Evolutionary conservation across 2,113 vertebrate species (phyloP).

Genomic region (Psammodynastes pulverulentus): DNA sequence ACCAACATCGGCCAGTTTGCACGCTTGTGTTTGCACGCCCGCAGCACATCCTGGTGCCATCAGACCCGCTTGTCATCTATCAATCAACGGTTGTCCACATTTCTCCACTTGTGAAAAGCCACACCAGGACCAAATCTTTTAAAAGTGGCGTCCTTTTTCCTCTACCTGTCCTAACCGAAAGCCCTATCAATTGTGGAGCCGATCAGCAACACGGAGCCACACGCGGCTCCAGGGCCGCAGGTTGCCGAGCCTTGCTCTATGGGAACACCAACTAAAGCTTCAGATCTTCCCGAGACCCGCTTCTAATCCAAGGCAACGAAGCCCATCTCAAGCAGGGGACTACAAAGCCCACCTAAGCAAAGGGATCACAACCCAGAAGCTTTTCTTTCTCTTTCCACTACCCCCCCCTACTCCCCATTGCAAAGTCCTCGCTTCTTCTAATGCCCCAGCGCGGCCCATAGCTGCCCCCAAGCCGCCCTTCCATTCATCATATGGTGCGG

Average conservation of each 20-base stretch:
- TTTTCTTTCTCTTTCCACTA: neutral
- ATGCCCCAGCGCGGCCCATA: neutral
- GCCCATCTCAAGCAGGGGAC: too few species aligned
- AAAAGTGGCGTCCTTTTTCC: too few species aligned
- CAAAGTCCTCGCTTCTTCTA: accelerated
- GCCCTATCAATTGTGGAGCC: too few species aligned
- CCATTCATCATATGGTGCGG: neutral
- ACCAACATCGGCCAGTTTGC: neutral
- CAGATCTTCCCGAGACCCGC: neutral
- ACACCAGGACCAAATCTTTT: neutral
- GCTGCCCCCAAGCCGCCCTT: slow-evolving; percentile 19
- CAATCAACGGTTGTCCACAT: neutral
- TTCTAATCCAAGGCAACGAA: neutral
- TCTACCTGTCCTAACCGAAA: too few species aligned
- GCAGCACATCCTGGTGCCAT: too few species aligned
- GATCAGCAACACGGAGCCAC: too few species aligned
- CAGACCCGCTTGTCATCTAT: too few species aligned
- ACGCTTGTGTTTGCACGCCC: too few species aligned
- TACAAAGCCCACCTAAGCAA: neutral
- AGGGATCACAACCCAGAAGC: neutral
- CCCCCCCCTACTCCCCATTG: too few species aligned
- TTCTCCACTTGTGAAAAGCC: neutral
- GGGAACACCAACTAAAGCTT: neutral
- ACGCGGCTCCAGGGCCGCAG: too few species aligned
- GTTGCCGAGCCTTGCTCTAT: too few species aligned